A percentile compares a stretch with the other conserved stretches of the same genome.
phyloP scores from a whole-genome alignment of 2,113 vertebrate species.

The Aplodontia rufa region DNA sequence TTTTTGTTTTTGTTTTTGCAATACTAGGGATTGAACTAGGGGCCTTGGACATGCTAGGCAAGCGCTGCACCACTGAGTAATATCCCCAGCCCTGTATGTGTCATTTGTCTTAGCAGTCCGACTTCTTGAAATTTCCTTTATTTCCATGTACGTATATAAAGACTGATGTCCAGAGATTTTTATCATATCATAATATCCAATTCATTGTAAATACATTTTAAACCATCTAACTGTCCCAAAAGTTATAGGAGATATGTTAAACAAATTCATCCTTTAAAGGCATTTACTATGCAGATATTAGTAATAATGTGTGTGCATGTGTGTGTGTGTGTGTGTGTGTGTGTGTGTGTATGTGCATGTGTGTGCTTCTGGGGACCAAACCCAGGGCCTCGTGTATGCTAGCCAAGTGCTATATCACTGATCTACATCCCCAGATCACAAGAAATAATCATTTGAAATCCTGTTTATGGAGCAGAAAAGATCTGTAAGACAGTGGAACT shows the following conservation, averaged over 20 bases:
- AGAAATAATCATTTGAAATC: constrained; percentile 39
- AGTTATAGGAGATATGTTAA: constrained; percentile 6
- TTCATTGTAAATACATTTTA: constrained; percentile 19
- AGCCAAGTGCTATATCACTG: not conserved
- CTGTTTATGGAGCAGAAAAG: not conserved
- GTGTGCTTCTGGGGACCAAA: not conserved
- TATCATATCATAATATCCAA: not conserved
- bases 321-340: not conserved
- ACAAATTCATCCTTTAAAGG: constrained; percentile 5
- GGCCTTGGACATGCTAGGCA: no score
- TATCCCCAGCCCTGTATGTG: no score
- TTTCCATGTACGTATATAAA: not conserved
- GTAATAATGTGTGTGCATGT: not conserved
- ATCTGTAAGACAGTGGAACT: not conserved
- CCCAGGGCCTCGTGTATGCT: not conserved
- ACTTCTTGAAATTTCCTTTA: not conserved
- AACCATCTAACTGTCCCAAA: not conserved
- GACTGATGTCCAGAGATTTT: not conserved
- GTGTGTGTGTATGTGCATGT: not conserved
- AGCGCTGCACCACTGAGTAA: no score
- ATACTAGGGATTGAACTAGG: no score
- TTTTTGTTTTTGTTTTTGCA: no score
- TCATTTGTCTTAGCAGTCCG: not conserved
- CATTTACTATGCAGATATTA: constrained; percentile 12
- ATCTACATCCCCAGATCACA: not conserved